Base-by-base conservation (phyloP, 2,113 vertebrate species). In the Dasyprocta punctata region DNA sequence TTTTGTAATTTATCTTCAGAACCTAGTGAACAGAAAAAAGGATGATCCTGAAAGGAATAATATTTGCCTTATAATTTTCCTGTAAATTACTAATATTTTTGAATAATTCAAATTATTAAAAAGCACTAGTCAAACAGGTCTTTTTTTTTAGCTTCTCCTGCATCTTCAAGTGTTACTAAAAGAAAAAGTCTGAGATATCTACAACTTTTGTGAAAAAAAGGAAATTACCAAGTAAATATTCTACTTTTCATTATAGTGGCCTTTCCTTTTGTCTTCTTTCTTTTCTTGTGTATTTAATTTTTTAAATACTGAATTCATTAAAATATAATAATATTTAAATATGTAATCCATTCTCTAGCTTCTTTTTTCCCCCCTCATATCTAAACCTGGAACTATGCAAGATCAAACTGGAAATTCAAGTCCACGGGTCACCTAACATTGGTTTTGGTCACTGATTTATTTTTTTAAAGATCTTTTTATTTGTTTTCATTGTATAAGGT, bases 71-170 rank as follows among this genome's bases (percentile, higher is more conserved):
- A 41, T 0, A 80, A 75, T 61, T 86, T 80, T 85, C 69, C 69
- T 86, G 44, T 92, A 91, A 82, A 85, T 67, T 58, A 56, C 84
- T 95, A 73, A 80, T 77, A 78, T 88, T 11, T 44, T 95, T 96
- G 38, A 94, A 78, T 91, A 84, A 89, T 91, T 94, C 92, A 12
- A 95, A 96, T 75, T 96, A 90, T 60, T 96, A 71, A 77, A 52
- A 63, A 84, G 28, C 44, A 63, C 10, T 61, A 84, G 17, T 71
- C 4, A 83, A 96, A 81, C 3, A 85, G 47, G n/a, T n/a, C n/a
- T n/a, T n/a, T 67, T 36, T 93, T 86, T 86, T 93, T 61, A 91
- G 16, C 8, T 89, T 85, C 20, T 65, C 16, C 22, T 92, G 82
- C 38, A 38, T 63, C 54, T 33, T 84, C 20, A 91, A 7, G 38